phyloP scores from a whole-genome alignment of 2,797 vertebrate species.

The Typhlichthys eigenmanni region DNA sequence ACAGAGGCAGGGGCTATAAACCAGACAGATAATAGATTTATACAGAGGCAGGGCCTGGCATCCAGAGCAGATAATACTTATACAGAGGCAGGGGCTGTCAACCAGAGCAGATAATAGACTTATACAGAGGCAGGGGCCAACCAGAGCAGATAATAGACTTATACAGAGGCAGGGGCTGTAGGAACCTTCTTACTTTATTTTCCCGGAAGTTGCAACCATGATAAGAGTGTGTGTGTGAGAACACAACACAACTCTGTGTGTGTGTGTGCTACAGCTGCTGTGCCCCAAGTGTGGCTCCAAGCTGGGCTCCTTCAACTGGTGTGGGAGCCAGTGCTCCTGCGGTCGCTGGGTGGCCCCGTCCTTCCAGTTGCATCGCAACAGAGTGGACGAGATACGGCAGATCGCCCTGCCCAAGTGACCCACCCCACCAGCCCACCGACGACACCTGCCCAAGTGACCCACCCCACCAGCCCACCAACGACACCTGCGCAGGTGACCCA shows the following conservation, averaged over 20 bases:
- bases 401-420: constrained; percentile 35
- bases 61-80: no score
- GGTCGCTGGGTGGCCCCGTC: constrained; percentile 92
- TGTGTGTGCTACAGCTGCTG: constrained; percentile 81
- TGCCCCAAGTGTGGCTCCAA: constrained; percentile 91
- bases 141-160: no score
- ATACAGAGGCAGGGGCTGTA: no score
- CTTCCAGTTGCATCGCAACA: constrained; percentile 92
- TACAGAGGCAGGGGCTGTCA: no score
- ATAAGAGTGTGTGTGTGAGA: not conserved
- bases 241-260: not conserved
- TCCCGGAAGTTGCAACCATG: no score
- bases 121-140: no score
- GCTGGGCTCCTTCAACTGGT: constrained; percentile 94
- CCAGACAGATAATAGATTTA: no score
- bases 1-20: no score
- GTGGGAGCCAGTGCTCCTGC: constrained; percentile 91
- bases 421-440: not conserved
- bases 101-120: no score
- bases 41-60: no score
- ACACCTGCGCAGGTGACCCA: not conserved
- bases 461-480: not conserved
- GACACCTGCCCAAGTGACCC: not conserved
- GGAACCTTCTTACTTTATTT: no score
- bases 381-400: constrained; percentile 86